Conservation (phyloP, 2,113 vertebrate species). For the Microtus ochrogaster region DNA sequence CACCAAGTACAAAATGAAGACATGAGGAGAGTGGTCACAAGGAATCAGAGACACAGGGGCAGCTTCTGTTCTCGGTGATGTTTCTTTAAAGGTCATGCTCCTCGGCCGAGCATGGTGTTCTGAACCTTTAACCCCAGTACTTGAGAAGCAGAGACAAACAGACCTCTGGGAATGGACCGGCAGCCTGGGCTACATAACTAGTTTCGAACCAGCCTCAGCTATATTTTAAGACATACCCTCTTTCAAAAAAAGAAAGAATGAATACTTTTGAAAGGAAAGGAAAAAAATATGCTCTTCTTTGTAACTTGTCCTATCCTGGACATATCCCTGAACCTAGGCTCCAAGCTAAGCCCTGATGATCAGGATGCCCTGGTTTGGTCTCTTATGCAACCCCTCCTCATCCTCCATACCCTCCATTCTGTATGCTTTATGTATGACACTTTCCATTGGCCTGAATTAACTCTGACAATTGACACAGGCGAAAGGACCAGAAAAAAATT, state of each 20-base stretch:
- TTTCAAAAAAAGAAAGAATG: too few species aligned
- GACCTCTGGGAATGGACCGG: background rate
- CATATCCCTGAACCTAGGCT: background rate
- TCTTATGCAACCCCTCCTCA: background rate
- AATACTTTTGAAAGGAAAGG: background rate
- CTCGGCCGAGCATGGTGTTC: background rate
- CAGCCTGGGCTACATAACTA: background rate
- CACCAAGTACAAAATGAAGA: conserved; percentile 4
- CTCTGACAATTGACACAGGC: background rate
- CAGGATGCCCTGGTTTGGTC: background rate
- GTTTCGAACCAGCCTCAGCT: background rate
- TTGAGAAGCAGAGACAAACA: too few species aligned
- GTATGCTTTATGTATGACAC: background rate
- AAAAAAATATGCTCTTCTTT: background rate
- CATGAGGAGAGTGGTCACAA: background rate
- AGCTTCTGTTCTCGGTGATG: background rate
- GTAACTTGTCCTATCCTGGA: background rate
- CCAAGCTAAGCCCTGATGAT: background rate
- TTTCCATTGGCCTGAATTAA: background rate
- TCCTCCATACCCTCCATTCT: background rate
- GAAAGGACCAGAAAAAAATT: background rate
- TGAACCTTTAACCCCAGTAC: background rate
- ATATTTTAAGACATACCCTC: background rate
- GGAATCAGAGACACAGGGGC: background rate
- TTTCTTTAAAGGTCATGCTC: background rate